A percentile compares a stretch with the other conserved stretches of the same genome.
phyloP scores from a whole-genome alignment of 2,113 vertebrate genomes.

The Dascyllus trimaculatus region DNA sequence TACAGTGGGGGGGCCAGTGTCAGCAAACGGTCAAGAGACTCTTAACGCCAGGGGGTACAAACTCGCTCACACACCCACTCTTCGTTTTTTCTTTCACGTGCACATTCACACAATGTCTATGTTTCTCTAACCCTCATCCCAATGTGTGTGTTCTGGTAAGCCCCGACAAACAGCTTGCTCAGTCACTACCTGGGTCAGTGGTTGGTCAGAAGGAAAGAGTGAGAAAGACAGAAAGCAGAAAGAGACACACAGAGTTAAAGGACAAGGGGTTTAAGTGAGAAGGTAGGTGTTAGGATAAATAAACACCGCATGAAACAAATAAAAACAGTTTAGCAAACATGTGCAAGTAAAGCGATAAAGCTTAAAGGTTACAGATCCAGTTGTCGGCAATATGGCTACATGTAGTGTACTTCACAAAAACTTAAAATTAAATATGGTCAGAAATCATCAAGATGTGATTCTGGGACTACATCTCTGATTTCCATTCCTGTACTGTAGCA shows the following conservation, averaged over 20 bases:
- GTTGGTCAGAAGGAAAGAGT: constrained; percentile 35
- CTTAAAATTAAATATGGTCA: neutral
- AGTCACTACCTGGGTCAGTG: constrained; percentile 44
- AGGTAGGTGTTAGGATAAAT: neutral
- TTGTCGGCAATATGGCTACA: neutral
- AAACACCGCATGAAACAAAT: neutral
- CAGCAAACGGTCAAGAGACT: constrained; percentile 81
- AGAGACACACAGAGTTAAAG: neutral
- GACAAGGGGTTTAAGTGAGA: neutral
- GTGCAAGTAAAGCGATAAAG: neutral
- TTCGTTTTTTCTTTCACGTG: constrained; percentile 37
- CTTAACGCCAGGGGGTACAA: constrained; percentile 73
- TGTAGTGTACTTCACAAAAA: neutral
- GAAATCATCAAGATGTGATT: neutral
- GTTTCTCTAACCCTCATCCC: constrained; percentile 27
- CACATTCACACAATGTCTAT: constrained; percentile 23
- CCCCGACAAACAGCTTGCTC: constrained; percentile 55
- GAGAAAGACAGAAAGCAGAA: neutral
- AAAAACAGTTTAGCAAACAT: neutral
- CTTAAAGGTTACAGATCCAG: neutral
- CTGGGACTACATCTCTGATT: neutral
- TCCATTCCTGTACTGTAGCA: neutral
- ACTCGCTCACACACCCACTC: constrained; percentile 58
- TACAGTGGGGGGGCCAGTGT: constrained; percentile 72
- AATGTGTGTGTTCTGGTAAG: constrained; percentile 56